Percentiles rank a stretch among this genome's conserved stretches.
Conservation (phyloP, 1,140 invertebrate genomes). For the Lysiphlebus fabarum region DNA sequence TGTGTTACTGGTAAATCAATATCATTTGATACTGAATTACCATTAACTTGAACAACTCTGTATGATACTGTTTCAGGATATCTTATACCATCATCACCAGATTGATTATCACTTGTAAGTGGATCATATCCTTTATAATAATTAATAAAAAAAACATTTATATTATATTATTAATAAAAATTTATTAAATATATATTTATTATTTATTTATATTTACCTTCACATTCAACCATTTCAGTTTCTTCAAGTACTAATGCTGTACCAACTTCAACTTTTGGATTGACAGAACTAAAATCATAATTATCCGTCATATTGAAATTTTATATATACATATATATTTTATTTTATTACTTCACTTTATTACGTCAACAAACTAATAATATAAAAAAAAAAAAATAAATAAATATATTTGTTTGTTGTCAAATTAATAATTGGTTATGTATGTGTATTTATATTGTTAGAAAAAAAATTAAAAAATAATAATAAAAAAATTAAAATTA, state of each 20-base stretch:
- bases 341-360: too few species aligned
- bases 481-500: neutral
- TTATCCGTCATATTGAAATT: too few species aligned
- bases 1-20: slow-evolving; percentile 48
- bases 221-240: slow-evolving; percentile 52
- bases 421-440: neutral
- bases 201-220: slow-evolving; percentile 39
- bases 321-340: too few species aligned
- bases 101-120: slow-evolving; percentile 39
- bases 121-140: slow-evolving; percentile 26
- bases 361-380: too few species aligned
- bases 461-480: neutral
- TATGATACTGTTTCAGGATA: slow-evolving; percentile 51
- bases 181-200: slow-evolving; percentile 1
- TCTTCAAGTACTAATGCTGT: slow-evolving; percentile 52
- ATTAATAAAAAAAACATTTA: slow-evolving; percentile 26
- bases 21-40: slow-evolving; percentile 42
- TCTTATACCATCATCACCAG: slow-evolving; percentile 46
- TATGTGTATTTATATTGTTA: too few species aligned
- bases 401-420: neutral
- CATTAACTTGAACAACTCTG: slow-evolving; percentile 52
- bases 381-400: too few species aligned
- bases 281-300: too few species aligned
- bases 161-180: neutral
- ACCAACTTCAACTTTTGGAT: slow-evolving; percentile 41